Conservation (phyloP, 2,888 invertebrate genomes). For the Pristionchus fissidentatus region DNA sequence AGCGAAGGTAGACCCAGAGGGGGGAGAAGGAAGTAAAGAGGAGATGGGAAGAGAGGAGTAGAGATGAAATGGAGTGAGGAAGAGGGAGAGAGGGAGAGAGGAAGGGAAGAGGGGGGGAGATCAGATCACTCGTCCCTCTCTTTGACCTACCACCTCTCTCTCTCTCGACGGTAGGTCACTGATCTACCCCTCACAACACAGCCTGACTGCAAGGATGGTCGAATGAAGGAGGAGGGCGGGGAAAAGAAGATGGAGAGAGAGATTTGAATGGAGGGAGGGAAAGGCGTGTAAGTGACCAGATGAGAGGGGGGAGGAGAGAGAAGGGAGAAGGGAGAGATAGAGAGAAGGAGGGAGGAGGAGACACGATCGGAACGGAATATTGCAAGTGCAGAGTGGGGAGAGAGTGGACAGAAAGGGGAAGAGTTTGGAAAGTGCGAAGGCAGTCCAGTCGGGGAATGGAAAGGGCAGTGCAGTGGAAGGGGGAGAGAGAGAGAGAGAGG, state of each 20-base stretch:
- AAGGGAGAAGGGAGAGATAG: background rate
- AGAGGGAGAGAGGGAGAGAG: background rate
- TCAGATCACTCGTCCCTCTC: background rate
- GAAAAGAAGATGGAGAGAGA: slow-evolving; percentile 16
- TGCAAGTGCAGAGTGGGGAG: background rate
- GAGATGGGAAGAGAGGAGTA: background rate
- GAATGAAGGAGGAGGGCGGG: background rate
- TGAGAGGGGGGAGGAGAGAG: background rate
- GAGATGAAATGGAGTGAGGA: background rate
- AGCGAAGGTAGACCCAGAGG: slow-evolving; percentile 19
- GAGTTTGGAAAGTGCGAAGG: slow-evolving; percentile 24
- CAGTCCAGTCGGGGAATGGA: background rate
- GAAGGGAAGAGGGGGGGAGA: background rate
- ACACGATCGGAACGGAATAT: slow-evolving; percentile 32
- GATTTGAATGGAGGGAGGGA: slow-evolving; percentile 32
- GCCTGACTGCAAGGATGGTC: background rate
- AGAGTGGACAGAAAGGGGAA: background rate
- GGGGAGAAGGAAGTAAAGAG: background rate
- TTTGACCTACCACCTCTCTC: slow-evolving; percentile 5
- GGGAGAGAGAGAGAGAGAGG: background rate
- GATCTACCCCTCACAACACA: background rate
- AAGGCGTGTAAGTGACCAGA: slow-evolving; percentile 14
- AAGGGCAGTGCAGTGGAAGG: background rate
- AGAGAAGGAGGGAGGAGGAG: background rate
- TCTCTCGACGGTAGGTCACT: background rate